Conservation (phyloP, 2,888 invertebrate genomes). For the Dicycla oo region DNA sequence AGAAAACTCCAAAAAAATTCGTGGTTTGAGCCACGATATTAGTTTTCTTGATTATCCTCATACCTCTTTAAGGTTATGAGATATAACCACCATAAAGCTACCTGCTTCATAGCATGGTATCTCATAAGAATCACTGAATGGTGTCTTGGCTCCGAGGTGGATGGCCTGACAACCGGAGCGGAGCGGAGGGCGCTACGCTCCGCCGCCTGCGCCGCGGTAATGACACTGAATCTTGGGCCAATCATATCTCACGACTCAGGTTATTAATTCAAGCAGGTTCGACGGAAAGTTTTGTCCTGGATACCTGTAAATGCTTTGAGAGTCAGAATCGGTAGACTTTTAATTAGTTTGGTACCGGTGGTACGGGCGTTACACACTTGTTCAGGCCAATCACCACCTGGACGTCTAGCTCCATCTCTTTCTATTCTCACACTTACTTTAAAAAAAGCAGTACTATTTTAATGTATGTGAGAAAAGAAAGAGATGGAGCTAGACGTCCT, state of each 20-base stretch:
- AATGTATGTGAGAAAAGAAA: too few relatives aligned
- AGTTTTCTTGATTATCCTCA: background rate
- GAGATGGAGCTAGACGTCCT: too few relatives aligned
- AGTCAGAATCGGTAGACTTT: background rate
- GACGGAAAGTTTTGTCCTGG: constrained; percentile 35
- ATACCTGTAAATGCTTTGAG: constrained; percentile 7
- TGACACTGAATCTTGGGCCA: constrained; percentile 82
- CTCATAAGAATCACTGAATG: constrained; percentile 55
- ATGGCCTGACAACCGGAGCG: constrained; percentile 83
- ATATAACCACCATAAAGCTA: constrained; percentile 10
- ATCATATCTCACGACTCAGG: constrained; percentile 85
- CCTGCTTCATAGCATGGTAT: constrained; percentile 33
- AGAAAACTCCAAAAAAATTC: background rate
- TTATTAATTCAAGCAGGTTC: constrained; percentile 61
- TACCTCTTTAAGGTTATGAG: background rate
- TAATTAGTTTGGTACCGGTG: too few relatives aligned
- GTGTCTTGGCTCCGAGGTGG: constrained; percentile 75
- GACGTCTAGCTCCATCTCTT: too few relatives aligned
- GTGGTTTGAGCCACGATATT: background rate
- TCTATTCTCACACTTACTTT: too few relatives aligned
- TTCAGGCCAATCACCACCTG: too few relatives aligned
- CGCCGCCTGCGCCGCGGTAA: constrained; percentile 77
- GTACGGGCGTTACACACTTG: too few relatives aligned
- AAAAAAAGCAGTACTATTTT: too few relatives aligned
- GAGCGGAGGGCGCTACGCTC: constrained; percentile 80